Evolutionary conservation across 37 sponge, comb jelly and placozoan genomes (phyloP), one percentile per base, ranked within the genome.

Genomic region (Eunapius fragilis): DNA sequence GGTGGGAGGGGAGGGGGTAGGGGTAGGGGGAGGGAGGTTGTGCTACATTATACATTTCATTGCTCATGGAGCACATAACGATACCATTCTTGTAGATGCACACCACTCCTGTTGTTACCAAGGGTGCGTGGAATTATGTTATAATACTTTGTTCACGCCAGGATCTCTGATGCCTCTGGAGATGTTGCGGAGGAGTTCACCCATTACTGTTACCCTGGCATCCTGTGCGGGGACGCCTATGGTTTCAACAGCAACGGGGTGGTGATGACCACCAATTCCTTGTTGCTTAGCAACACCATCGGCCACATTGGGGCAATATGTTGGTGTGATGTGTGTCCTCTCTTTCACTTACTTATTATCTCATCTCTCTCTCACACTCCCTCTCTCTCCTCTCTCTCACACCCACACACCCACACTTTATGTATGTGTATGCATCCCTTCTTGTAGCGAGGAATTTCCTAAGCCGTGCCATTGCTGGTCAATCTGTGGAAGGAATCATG

Each of bases 211-310:
- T 89, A 89, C 68, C 68, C 89, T 10, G 89, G 84, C 36, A 48
- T 72, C 30, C 67, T 89, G 35, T 89, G 84, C 84, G 89, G 89
- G 12, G 77, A 76, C 36, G 89, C 89, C 26, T 89, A 84, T 58
- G 84, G 89, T 27, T 89, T 77, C 67, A 89, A 89, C 49, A 38
- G 26, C 33, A 26, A n/a, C 1, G 80, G 80, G 5, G 23, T 83
- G n/a, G 84, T 84, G 6, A 33, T 76, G 27, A 75, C 84, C 23
- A 17, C 0, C 7, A 89, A 89, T 83, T 84, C 89, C 17, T 37
- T 89, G 31, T 89, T 89, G 26, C 89, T 84, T 19, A 89, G 70
- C 58, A 19, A 58, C 14, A 19, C 14, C 7, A 48, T n/a, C 25
- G 37, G 79, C 31, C 67, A 76, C 10, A 48, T 68, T 2, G 33